phyloP scores from a whole-genome alignment of 92 coral and sea anemone genomes.

The Siderastrea radians region DNA sequence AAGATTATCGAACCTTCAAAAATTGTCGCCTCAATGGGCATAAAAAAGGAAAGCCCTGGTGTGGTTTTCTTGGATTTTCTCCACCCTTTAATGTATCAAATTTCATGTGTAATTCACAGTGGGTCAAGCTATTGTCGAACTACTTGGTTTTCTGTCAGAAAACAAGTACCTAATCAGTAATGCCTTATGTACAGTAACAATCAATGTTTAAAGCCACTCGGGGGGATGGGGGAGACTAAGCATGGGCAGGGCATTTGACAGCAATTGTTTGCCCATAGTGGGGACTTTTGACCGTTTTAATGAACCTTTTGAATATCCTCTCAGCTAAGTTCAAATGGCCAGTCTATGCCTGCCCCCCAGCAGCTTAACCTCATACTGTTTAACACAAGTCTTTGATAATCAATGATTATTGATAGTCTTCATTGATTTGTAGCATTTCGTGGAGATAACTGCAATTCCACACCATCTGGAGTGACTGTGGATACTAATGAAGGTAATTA shows the following conservation, averaged over 20 bases:
- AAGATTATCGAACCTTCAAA: background rate
- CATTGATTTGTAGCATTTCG: no score
- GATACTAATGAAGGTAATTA: no score
- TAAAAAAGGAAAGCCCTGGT: background rate
- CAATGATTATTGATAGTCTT: no score
- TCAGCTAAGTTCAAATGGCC: constrained; percentile 22
- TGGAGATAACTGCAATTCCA: no score
- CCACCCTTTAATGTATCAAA: background rate
- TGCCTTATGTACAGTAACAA: background rate
- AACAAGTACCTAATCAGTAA: background rate
- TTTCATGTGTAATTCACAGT: background rate
- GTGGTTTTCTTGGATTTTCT: background rate
- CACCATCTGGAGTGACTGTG: no score
- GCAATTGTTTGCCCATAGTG: background rate
- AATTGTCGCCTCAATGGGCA: background rate
- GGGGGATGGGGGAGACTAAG: no score
- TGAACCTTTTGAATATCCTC: background rate
- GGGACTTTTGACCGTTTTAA: constrained; percentile 6
- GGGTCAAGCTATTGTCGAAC: background rate
- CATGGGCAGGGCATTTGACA: background rate
- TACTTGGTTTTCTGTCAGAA: background rate
- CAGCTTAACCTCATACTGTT: no score
- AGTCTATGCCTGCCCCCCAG: constrained; percentile 20
- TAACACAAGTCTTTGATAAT: no score
- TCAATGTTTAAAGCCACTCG: no score